Percentiles rank a stretch among this genome's conserved stretches.
Conservation (phyloP, 2,113 vertebrate species). For the Indicator indicator region DNA sequence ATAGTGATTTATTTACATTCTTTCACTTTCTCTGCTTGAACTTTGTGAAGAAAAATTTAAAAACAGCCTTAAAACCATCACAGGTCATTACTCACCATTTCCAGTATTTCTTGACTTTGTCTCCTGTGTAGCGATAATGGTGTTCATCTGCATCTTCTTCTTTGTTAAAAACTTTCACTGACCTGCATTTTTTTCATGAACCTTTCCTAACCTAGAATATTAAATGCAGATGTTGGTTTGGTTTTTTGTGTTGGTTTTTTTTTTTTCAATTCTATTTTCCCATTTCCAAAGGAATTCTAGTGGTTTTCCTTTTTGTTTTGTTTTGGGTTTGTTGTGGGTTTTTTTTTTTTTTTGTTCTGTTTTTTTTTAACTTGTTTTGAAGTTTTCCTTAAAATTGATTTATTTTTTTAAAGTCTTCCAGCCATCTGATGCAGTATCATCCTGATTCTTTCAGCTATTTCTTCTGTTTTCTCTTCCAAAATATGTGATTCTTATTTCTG, state of each 20-base stretch:
- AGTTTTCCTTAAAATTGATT: neutral
- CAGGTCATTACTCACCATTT: neutral
- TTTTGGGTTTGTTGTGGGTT: neutral
- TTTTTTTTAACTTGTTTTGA: neutral
- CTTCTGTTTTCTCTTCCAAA: neutral
- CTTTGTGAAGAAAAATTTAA: no score
- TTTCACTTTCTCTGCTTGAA: no score
- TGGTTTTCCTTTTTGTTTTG: neutral
- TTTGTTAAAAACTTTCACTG: neutral
- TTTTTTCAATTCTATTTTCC: neutral
- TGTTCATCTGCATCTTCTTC: neutral
- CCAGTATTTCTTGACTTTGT: neutral
- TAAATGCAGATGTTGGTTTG: slow-evolving; percentile 35
- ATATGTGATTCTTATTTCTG: neutral
- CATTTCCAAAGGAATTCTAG: neutral
- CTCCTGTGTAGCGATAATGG: neutral
- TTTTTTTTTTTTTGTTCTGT: neutral
- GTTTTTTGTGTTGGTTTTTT: neutral
- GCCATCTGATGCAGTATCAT: neutral
- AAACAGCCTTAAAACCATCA: no score
- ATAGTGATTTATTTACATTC: no score
- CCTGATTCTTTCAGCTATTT: neutral
- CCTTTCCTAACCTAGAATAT: slow-evolving; percentile 2
- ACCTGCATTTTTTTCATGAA: neutral
- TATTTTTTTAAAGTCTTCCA: neutral